A percentile compares a stretch with the other conserved stretches of the same genome.
phyloP scores from a whole-genome alignment of 1,140 invertebrate genomes.

The Araneus ventricosus region DNA sequence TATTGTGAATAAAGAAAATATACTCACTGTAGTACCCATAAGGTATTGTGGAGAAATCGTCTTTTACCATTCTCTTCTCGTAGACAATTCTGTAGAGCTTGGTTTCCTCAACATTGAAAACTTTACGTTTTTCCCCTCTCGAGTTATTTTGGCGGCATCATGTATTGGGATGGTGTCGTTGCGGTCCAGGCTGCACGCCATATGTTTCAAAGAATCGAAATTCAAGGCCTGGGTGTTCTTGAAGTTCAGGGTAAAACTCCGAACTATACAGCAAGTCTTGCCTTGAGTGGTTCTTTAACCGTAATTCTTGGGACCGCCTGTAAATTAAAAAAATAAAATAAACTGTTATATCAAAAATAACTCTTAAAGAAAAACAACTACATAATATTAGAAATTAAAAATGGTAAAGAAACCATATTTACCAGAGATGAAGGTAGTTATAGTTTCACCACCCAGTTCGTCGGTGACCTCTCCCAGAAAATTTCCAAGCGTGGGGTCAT shows the following conservation, averaged over 20 bases:
- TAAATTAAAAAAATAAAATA: background rate
- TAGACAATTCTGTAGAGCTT: too few species aligned
- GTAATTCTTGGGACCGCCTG: background rate
- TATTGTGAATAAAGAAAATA: too few species aligned
- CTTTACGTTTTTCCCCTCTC: background rate
- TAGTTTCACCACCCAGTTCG: conserved; percentile 3
- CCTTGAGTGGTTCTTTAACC: too few species aligned
- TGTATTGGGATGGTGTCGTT: background rate
- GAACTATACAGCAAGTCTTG: too few species aligned
- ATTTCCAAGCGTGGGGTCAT: background rate
- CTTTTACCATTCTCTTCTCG: background rate
- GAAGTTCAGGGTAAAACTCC: too few species aligned
- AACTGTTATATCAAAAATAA: background rate
- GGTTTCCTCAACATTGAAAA: background rate
- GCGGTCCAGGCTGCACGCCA: background rate
- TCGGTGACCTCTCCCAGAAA: background rate
- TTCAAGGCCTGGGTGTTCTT: too few species aligned
- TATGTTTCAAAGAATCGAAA: too few species aligned
- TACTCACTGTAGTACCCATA: too few species aligned
- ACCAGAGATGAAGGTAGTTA: too few species aligned
- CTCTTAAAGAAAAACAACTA: background rate
- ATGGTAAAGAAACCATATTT: too few species aligned
- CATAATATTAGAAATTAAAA: background rate
- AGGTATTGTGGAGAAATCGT: background rate
- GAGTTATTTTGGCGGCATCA: too few species aligned